These are phyloP conservation scores for Pentalonia nigronervosa DNA, from an alignment of 1,140 invertebrate genomes.

Conservation along the genomic window DNA sequence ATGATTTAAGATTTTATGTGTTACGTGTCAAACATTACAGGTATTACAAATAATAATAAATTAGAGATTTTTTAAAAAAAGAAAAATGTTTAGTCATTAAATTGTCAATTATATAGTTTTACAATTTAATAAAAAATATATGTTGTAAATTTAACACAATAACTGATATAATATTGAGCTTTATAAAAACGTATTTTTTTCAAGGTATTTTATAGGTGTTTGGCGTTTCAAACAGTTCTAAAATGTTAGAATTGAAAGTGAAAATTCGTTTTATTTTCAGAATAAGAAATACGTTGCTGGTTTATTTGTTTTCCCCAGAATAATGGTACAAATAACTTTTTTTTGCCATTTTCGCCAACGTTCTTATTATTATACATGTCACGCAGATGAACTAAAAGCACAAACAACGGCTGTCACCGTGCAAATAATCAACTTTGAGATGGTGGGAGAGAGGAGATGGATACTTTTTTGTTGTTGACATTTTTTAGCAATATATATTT, in stretches of 20 bases:
- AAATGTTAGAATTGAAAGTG: not conserved
- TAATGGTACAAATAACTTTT: not conserved
- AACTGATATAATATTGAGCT: not conserved
- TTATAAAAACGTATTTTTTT: not conserved
- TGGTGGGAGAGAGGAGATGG: not conserved
- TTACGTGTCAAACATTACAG: too few species aligned
- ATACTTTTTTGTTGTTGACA: not conserved
- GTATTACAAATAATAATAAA: too few species aligned
- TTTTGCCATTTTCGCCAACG: not conserved
- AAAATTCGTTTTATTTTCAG: not conserved
- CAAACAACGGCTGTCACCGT: not conserved
- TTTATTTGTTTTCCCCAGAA: not conserved
- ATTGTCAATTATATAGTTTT: not conserved
- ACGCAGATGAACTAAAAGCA: not conserved
- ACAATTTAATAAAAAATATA: too few species aligned
- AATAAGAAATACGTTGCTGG: not conserved
- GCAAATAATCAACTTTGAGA: not conserved
- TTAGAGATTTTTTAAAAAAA: too few species aligned
- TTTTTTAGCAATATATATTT: not conserved
- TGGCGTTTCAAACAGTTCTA: not conserved
- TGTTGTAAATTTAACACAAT: not conserved
- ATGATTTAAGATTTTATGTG: too few species aligned
- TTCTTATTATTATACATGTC: not conserved
- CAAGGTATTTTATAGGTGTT: not conserved
- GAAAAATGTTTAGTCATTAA: not conserved